phyloP scores from a whole-genome alignment of 2,113 vertebrate species.

The Arizona elegans region DNA sequence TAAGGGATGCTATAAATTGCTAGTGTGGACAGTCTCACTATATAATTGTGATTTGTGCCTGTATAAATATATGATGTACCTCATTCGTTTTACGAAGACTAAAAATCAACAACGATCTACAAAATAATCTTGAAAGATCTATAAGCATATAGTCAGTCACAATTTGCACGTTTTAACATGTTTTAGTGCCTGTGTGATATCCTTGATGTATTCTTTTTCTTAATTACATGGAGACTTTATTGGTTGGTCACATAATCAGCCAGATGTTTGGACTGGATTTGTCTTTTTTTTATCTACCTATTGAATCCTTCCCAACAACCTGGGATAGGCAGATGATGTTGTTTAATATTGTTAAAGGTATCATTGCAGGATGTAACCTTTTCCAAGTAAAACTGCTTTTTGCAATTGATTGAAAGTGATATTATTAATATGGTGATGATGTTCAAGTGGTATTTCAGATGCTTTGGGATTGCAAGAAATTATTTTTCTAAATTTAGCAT shows the following conservation, averaged over 20 bases:
- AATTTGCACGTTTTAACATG: not conserved
- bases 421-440: too few species aligned
- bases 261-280: not conserved
- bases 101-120: not conserved
- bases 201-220: not conserved
- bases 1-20: not conserved
- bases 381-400: too few species aligned
- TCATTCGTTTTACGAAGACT: not conserved
- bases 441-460: too few species aligned
- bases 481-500: not conserved
- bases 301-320: too few species aligned
- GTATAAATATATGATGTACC: not conserved
- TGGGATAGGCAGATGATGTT: too few species aligned
- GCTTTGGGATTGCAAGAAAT: not conserved
- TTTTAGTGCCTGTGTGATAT: not conserved
- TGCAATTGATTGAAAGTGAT: too few species aligned
- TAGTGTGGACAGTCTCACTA: not conserved
- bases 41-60: not conserved
- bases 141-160: not conserved
- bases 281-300: not conserved
- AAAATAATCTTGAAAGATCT: not conserved
- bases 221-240: not conserved
- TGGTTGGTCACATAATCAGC: not conserved
- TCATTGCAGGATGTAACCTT: too few species aligned
- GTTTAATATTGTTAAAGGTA: too few species aligned